Conservation (phyloP, 2,888 invertebrate species). For the Dichetophora obliterata region DNA sequence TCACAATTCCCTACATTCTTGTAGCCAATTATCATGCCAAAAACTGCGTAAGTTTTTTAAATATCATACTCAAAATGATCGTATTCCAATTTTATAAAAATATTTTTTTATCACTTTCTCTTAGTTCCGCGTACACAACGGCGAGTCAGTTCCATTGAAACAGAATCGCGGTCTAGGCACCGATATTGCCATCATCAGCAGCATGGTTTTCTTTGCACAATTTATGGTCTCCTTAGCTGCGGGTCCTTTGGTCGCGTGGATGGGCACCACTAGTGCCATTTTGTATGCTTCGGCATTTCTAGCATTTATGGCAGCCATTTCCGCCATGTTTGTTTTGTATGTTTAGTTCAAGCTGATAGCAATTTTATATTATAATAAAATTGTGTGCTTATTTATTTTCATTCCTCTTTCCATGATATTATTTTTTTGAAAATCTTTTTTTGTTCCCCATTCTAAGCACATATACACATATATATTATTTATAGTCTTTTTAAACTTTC, state of each 20-base stretch:
- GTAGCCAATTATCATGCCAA: constrained; percentile 69
- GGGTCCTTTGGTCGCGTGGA: constrained; percentile 64
- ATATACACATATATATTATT: no score
- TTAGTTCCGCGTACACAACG: constrained; percentile 64
- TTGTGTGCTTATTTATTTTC: neutral
- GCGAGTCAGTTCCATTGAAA: constrained; percentile 66
- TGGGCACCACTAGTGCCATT: constrained; percentile 66
- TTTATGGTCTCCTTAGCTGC: constrained; percentile 66
- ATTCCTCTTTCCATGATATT: neutral
- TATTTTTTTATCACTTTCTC: constrained; percentile 22
- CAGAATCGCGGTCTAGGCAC: constrained; percentile 69
- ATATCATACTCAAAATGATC: no score
- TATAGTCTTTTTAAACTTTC: no score
- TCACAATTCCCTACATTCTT: constrained; percentile 69
- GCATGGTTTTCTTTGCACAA: constrained; percentile 70
- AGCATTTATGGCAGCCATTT: constrained; percentile 66
- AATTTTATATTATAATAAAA: neutral
- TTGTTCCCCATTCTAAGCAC: no score
- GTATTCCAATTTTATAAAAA: neutral
- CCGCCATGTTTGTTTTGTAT: constrained; percentile 68
- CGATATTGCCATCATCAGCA: constrained; percentile 70
- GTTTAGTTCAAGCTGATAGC: constrained; percentile 51
- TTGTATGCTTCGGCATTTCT: constrained; percentile 67
- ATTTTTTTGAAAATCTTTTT: neutral
- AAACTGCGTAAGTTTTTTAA: constrained; percentile 67